Percentiles rank a stretch among this genome's conserved stretches.
Conservation (phyloP, 1,140 invertebrate species). For the Brachionus rubens region DNA sequence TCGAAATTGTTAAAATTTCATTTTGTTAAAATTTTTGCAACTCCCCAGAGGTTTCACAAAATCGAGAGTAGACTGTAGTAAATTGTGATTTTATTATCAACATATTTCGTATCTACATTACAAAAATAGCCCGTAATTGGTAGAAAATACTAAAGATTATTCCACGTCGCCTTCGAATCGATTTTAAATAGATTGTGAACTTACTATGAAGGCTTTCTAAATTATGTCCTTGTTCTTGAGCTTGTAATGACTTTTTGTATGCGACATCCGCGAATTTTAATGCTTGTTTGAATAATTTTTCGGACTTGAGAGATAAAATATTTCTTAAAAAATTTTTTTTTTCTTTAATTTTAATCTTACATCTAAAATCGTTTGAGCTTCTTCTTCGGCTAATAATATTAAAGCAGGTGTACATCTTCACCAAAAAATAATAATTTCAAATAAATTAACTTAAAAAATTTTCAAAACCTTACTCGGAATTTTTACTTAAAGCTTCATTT, state of each 20-base stretch:
- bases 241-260: conserved; percentile 76
- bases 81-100: too few species aligned
- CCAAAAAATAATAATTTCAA: background rate
- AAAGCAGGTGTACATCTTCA: conserved; percentile 78
- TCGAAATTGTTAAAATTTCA: too few species aligned
- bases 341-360: conserved; percentile 47
- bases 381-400: conserved; percentile 91
- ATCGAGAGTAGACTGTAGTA: too few species aligned
- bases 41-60: too few species aligned
- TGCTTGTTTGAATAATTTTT: conserved; percentile 80
- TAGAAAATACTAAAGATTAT: too few species aligned
- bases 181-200: conserved; percentile 49
- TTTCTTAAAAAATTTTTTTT: background rate
- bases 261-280: conserved; percentile 81
- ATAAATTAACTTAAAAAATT: conserved; percentile 14
- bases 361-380: conserved; percentile 83
- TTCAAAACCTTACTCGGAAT: conserved; percentile 70
- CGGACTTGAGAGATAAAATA: conserved; percentile 62
- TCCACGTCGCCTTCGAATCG: too few species aligned
- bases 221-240: conserved; percentile 72
- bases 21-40: too few species aligned
- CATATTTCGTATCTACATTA: too few species aligned
- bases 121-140: too few species aligned
- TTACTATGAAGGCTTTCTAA: conserved; percentile 76
- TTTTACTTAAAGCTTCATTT: conserved; percentile 81